phyloP scores from a whole-genome alignment of 2,113 vertebrate genomes.

The Oncorhynchus masou region DNA sequence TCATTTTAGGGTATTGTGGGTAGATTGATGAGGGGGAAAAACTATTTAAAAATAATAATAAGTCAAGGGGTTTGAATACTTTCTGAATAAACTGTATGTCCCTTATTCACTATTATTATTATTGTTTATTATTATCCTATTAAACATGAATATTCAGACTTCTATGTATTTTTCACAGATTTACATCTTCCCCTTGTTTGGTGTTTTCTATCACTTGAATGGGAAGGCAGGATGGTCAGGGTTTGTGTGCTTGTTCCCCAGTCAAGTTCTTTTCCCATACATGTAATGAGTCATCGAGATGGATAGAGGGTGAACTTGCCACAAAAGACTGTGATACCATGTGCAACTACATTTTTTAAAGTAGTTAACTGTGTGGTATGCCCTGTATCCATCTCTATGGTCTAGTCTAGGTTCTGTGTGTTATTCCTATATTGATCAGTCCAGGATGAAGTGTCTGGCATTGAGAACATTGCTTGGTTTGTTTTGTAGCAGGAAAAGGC shows the following conservation, averaged over 20 bases:
- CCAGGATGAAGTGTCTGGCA: conserved; percentile 4
- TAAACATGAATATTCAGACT: background rate
- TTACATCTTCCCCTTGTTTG: background rate
- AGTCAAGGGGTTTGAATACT: background rate
- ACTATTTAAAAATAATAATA: no score
- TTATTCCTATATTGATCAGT: conserved; percentile 16
- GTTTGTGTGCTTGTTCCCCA: background rate
- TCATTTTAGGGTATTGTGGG: no score
- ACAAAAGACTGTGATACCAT: no score
- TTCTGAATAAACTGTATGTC: background rate
- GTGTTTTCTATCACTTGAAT: conserved; percentile 7
- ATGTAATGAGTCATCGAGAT: background rate
- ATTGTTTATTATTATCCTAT: background rate
- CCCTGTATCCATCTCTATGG: background rate
- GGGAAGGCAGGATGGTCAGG: conserved; percentile 5
- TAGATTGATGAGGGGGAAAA: no score
- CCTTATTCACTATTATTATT: background rate
- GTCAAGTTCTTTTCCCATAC: background rate
- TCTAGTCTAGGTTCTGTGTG: background rate
- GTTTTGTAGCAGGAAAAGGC: background rate
- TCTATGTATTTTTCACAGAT: conserved; percentile 6
- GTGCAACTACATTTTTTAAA: no score
- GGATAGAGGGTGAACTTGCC: no score
- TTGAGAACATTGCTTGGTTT: conserved; percentile 12
- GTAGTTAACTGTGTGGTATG: background rate